A percentile compares a stretch with the other conserved stretches of the same genome.
These are phyloP conservation scores for Sesamia inferens DNA, from an alignment of 2,888 invertebrate genomes.

Conservation along the genomic window DNA sequence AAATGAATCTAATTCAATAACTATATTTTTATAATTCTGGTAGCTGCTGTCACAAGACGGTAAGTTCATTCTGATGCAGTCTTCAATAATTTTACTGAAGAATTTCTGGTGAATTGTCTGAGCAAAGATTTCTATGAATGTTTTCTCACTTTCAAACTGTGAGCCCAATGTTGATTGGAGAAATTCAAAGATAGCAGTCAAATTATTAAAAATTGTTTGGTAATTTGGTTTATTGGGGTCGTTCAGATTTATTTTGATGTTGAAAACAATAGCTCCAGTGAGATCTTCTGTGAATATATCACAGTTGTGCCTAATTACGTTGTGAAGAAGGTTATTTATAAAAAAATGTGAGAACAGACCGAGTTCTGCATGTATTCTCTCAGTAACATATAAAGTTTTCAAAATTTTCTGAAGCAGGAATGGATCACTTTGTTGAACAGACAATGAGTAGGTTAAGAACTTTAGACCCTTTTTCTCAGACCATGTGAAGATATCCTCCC, in stretches of 20 bases:
- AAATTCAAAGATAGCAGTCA: slow-evolving; percentile 86
- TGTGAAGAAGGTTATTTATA: slow-evolving; percentile 80
- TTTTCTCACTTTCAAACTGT: slow-evolving; percentile 80
- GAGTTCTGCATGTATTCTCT: slow-evolving; percentile 83
- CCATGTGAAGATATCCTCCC: slow-evolving; percentile 86
- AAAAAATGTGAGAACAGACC: slow-evolving; percentile 85
- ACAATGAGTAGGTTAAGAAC: slow-evolving; percentile 80
- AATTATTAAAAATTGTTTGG: slow-evolving; percentile 84
- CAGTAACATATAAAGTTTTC: slow-evolving; percentile 81
- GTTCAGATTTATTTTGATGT: slow-evolving; percentile 81
- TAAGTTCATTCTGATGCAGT: slow-evolving; percentile 83
- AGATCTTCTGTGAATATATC: slow-evolving; percentile 85
- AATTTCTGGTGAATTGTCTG: slow-evolving; percentile 82
- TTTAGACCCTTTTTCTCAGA: slow-evolving; percentile 79
- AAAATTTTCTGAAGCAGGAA: slow-evolving; percentile 80
- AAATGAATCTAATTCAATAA: slow-evolving; percentile 83
- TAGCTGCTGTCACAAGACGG: slow-evolving; percentile 84
- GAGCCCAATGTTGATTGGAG: slow-evolving; percentile 83
- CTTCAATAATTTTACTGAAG: slow-evolving; percentile 84
- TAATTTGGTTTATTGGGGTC: slow-evolving; percentile 80
- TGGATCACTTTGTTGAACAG: slow-evolving; percentile 84
- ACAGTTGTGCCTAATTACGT: slow-evolving; percentile 84
- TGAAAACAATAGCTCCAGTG: slow-evolving; percentile 83
- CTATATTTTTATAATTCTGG: slow-evolving; percentile 82
- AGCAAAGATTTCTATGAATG: slow-evolving; percentile 83